Evolutionary conservation across 2,113 vertebrate genomes (phyloP).

Genomic region (Catharus fuscescens): DNA sequence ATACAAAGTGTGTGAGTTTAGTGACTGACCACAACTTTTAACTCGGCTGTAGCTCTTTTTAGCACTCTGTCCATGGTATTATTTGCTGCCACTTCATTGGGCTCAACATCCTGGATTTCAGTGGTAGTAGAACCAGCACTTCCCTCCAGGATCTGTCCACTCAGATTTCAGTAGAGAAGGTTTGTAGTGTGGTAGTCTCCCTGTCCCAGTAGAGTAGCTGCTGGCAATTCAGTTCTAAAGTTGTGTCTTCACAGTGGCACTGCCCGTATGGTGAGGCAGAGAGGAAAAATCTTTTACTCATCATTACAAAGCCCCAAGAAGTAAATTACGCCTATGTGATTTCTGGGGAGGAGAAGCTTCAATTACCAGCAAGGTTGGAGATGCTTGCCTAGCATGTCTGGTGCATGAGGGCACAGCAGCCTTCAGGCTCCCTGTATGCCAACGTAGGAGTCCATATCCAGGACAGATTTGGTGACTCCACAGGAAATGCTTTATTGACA

Average conservation of each 20-base stretch:
- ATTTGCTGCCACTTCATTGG: background rate
- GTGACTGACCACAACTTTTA: background rate
- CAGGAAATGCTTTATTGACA: conserved; percentile 38
- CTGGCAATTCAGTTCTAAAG: rapidly evolving
- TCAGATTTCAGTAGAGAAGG: rapidly evolving
- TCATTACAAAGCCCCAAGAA: background rate
- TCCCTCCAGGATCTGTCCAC: background rate
- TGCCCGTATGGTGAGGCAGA: rapidly evolving
- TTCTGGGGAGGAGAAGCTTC: background rate
- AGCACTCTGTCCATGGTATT: rapidly evolving
- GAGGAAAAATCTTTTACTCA: background rate
- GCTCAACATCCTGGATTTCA: rapidly evolving
- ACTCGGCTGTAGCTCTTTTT: background rate
- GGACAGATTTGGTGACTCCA: conserved; percentile 19
- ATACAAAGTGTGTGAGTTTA: background rate
- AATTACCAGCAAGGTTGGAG: background rate
- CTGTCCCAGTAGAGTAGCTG: background rate
- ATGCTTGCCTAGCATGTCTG: rapidly evolving
- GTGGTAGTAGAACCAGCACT: background rate
- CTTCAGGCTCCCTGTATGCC: background rate
- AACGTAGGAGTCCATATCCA: background rate
- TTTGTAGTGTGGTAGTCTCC: background rate
- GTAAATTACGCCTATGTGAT: background rate
- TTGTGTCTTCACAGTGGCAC: background rate
- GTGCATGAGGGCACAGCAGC: background rate